Base-by-base conservation (phyloP, 2,888 invertebrate genomes). In the Strigamia transsilvanica region DNA sequence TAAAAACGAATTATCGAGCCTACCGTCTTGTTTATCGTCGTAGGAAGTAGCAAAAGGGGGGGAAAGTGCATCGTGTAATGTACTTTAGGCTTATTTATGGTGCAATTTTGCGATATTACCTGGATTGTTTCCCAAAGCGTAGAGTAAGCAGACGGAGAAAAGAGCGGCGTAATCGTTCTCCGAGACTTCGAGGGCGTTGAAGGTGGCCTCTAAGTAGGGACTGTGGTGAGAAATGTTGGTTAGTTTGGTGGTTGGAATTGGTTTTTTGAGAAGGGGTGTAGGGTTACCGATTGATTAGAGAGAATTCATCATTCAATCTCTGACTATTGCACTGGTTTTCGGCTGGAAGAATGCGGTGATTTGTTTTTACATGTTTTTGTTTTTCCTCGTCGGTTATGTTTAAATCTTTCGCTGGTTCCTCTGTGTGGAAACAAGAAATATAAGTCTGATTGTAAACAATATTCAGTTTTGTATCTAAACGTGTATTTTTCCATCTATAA, bases 351-450 rank as follows among this genome's bases (percentile, higher is more conserved):
- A 61, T 61, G 4, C 79, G 79, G n/a, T 79, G 79, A 38, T n/a
- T 38, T 15, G 27, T 82, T 34, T 89, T 89, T 81, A 89, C 85
- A 83, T 88, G 87, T 83, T 93, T 91, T 86, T 95, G 93, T 86
- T 98, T 98, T 87, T 98, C 97, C 87, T 98, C 97, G 86, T 97
- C 97, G 0, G 97, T 97, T 23, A 96, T 94, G 88, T 96, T 97
- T 81, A 92, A 89, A 83, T 92, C 85, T 13, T 15, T 18, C 15
- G 51, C 7, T 6, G 6, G 6, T 18, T 51, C 51, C 18, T 51
- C 51, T 51, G 38, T 6, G 38, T 38, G 12, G 12, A 18, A 51
- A 13, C 0, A 51, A 51, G 3, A 27, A 27, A 27, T 27, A 3
- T 27, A 27, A 27, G 27, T 27, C 27, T 27, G 3, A 3, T 3